Percentiles rank a stretch among this genome's conserved stretches.
Evolutionary conservation across 2,797 vertebrate species (phyloP).

Genomic region (Amblyraja radiata): DNA sequence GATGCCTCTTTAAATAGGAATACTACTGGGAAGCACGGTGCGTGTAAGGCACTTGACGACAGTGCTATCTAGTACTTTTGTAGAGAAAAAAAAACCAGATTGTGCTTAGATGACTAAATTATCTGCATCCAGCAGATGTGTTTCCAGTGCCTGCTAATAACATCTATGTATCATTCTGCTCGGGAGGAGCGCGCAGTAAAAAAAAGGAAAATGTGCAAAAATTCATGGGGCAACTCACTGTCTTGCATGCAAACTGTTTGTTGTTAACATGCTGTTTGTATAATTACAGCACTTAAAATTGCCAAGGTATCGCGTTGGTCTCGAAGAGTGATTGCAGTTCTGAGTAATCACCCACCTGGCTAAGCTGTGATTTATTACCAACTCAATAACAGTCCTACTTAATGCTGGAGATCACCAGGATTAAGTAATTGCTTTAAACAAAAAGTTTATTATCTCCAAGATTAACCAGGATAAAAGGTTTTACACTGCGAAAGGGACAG

Average conservation of each 20-base stretch:
- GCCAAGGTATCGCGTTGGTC: slow-evolving; percentile 62
- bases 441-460: slow-evolving; percentile 73
- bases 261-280: slow-evolving; percentile 64
- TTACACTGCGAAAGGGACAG: slow-evolving; percentile 44
- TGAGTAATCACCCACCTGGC: slow-evolving; percentile 70
- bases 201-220: slow-evolving; percentile 51
- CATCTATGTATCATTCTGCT: slow-evolving; percentile 68
- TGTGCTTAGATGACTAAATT: slow-evolving; percentile 49
- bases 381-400: slow-evolving; percentile 67
- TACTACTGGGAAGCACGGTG: background rate
- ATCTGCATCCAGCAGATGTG: slow-evolving; percentile 66
- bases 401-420: slow-evolving; percentile 72
- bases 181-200: slow-evolving; percentile 55
- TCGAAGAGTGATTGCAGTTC: slow-evolving; percentile 70
- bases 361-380: slow-evolving; percentile 70
- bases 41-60: background rate
- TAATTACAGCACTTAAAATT: slow-evolving; percentile 69
- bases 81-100: background rate
- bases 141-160: slow-evolving; percentile 63
- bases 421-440: slow-evolving; percentile 77
- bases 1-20: slow-evolving; percentile 12
- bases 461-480: slow-evolving; percentile 59
- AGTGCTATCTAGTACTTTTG: background rate
- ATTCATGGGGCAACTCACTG: slow-evolving; percentile 43
- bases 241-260: slow-evolving; percentile 47